These are phyloP conservation scores for Rachycentron canadum DNA, from an alignment of 2,797 vertebrate genomes.

Conservation along the genomic window DNA sequence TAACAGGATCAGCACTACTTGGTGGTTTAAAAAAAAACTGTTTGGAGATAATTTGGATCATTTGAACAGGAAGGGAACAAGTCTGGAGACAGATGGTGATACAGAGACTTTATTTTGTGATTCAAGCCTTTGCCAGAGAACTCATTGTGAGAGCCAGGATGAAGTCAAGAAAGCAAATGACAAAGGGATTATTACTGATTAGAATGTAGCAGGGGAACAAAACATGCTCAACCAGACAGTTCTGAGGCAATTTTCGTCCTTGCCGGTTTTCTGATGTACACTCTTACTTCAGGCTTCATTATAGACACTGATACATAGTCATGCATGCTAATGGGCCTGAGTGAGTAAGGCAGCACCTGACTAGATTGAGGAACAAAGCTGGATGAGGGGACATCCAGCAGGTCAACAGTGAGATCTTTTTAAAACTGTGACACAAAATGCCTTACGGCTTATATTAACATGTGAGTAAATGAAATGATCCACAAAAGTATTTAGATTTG, in stretches of 20 bases:
- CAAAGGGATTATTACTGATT: conserved; percentile 81
- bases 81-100: conserved; percentile 78
- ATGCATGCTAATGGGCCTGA: conserved; percentile 83
- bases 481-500: not conserved
- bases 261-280: conserved; percentile 79
- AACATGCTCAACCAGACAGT: conserved; percentile 76
- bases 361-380: conserved; percentile 63
- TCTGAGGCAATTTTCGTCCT: conserved; percentile 80
- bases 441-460: conserved; percentile 20
- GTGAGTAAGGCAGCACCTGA: conserved; percentile 64
- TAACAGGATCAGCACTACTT: conserved; percentile 62
- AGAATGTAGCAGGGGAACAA: conserved; percentile 76
- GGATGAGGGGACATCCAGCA: conserved; percentile 31
- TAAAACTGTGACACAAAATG: conserved; percentile 20
- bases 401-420: conserved; percentile 34
- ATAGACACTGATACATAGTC: conserved; percentile 84
- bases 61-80: conserved; percentile 67
- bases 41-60: conserved; percentile 68
- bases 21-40: conserved; percentile 41
- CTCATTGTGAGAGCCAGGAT: conserved; percentile 66
- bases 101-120: conserved; percentile 62
- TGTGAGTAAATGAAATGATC: not conserved
- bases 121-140: conserved; percentile 72
- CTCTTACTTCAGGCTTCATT: conserved; percentile 83
- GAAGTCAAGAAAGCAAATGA: conserved; percentile 77